Conservation (phyloP, 2,888 invertebrate genomes). For the Liopterus haemorrhoidalis region DNA sequence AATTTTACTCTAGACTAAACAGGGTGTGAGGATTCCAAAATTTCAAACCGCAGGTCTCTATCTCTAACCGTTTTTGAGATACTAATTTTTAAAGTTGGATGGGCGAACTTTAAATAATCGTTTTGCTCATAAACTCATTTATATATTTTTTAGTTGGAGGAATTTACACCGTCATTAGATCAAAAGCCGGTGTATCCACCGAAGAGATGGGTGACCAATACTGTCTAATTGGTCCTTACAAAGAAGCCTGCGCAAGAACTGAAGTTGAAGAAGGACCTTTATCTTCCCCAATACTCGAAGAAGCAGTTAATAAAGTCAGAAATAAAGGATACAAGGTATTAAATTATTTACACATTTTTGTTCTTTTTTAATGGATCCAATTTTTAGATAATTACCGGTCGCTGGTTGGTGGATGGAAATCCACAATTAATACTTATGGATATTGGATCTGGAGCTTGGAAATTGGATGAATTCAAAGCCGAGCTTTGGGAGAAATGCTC, state of each 20-base stretch:
- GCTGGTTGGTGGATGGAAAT: conserved; percentile 99
- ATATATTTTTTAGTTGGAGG: conserved; percentile 84
- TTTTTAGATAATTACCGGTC: conserved; percentile 80
- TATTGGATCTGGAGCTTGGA: conserved; percentile 93
- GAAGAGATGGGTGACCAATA: conserved; percentile 99
- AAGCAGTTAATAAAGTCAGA: conserved; percentile 71
- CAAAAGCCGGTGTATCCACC: conserved; percentile 93
- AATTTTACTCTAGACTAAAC: background rate
- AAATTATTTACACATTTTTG: background rate
- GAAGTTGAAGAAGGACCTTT: conserved; percentile 94
- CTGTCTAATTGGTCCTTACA: conserved; percentile 91
- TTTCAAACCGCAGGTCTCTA: no score
- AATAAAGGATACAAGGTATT: conserved; percentile 83
- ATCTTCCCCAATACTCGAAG: conserved; percentile 63
- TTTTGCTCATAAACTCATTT: no score
- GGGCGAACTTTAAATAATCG: no score
- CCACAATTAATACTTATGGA: conserved; percentile 97
- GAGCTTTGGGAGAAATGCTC: conserved; percentile 86
- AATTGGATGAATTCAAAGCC: conserved; percentile 89
- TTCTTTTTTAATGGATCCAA: conserved; percentile 8
- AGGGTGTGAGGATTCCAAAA: no score
- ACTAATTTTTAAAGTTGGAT: no score
- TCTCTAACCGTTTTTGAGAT: no score
- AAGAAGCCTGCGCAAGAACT: conserved; percentile 85
- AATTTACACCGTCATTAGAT: conserved; percentile 97